Percentiles rank a stretch among this genome's conserved stretches.
These are phyloP conservation scores for Heteromurus nitidus DNA, from an alignment of 2,888 invertebrate genomes.

Conservation along the genomic window DNA sequence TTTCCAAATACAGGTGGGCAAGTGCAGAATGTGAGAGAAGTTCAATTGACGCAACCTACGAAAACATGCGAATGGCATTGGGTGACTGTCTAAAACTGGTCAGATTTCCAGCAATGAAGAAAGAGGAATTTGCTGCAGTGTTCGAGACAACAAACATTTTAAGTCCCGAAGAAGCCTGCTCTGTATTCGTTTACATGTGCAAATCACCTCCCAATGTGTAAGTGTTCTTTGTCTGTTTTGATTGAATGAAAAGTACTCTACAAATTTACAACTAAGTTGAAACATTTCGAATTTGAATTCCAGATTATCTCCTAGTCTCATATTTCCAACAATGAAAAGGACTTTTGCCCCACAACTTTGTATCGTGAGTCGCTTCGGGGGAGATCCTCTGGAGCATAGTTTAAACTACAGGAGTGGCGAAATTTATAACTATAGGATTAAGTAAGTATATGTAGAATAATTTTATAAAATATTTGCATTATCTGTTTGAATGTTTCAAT, in stretches of 20 bases:
- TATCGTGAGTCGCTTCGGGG: slow-evolving; percentile 56
- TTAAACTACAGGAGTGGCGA: slow-evolving; percentile 66
- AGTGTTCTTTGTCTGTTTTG: no score
- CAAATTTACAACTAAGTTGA: no score
- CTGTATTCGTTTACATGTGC: slow-evolving; percentile 65
- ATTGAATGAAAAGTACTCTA: no score
- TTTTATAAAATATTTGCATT: neutral
- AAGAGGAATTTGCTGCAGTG: slow-evolving; percentile 63
- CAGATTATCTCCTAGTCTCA: slow-evolving; percentile 30
- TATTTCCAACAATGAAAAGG: slow-evolving; percentile 58
- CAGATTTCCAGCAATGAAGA: slow-evolving; percentile 62
- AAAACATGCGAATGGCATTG: slow-evolving; percentile 54
- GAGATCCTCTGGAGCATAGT: slow-evolving; percentile 59
- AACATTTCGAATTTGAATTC: no score
- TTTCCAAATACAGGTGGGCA: slow-evolving; percentile 54
- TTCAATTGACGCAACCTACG: slow-evolving; percentile 48
- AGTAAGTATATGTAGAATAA: slow-evolving; percentile 32
- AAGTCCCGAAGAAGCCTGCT: slow-evolving; percentile 63
- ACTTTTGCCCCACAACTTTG: slow-evolving; percentile 54
- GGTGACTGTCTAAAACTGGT: slow-evolving; percentile 50
- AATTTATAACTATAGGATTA: slow-evolving; percentile 66
- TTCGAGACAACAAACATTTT: slow-evolving; percentile 60
- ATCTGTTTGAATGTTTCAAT: no score
- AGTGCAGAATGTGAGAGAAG: slow-evolving; percentile 57
- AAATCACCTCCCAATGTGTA: slow-evolving; percentile 40